Evolutionary conservation across 2,113 vertebrate genomes (phyloP).

Genomic region (human): GRCh38 chrX:88160501-88161000

Average conservation of each 20-base stretch:
- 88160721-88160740: background rate
- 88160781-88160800: background rate
- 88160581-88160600: background rate
- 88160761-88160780: background rate
- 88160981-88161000: slow-evolving; percentile 36
- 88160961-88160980: slow-evolving; percentile 47
- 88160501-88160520: background rate
- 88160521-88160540: background rate
- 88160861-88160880: slow-evolving; percentile 31
- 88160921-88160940: slow-evolving; percentile 10
- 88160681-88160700: background rate
- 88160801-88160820: background rate
- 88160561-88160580: background rate
- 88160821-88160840: background rate
- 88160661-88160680: background rate
- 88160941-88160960: slow-evolving; percentile 55
- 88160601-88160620: background rate
- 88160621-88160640: background rate
- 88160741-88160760: background rate
- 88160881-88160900: slow-evolving; percentile 37
- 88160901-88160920: slow-evolving; percentile 51
- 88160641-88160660: background rate
- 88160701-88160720: background rate
- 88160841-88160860: background rate
- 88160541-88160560: background rate